Percentiles rank a stretch among this genome's conserved stretches.
These are phyloP conservation scores for Ceryle rudis DNA, from an alignment of 2,797 vertebrate genomes.

Conservation along the genomic window DNA sequence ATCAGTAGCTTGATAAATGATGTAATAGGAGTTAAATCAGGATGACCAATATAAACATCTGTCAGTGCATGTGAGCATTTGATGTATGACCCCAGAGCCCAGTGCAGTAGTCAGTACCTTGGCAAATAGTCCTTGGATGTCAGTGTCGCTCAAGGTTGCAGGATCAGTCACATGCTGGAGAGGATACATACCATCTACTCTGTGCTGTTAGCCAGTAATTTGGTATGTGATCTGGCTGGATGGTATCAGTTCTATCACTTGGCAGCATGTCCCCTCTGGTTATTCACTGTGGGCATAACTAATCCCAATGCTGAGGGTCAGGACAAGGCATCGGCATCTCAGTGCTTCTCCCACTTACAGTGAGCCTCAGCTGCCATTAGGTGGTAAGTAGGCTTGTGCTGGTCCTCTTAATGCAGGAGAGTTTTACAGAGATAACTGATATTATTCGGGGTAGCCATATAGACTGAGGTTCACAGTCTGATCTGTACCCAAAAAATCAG, in stretches of 20 bases:
- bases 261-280: not conserved
- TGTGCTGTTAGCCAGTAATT: not conserved
- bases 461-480: not conserved
- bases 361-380: not conserved
- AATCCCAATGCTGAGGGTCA: not conserved
- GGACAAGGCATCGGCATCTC: accelerated
- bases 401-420: not conserved
- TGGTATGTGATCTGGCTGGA: not conserved
- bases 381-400: not conserved
- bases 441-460: not conserved
- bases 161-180: accelerated
- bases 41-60: conserved; percentile 64
- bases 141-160: not conserved
- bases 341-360: not conserved
- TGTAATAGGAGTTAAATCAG: conserved; percentile 69
- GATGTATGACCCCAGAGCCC: conserved; percentile 52
- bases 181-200: not conserved
- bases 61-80: conserved; percentile 69
- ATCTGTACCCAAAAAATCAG: not conserved
- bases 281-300: not conserved
- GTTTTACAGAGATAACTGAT: not conserved
- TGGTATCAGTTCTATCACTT: not conserved
- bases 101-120: conserved; percentile 28
- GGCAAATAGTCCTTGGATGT: conserved; percentile 24
- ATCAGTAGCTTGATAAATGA: conserved; percentile 67